These are phyloP conservation scores for Glaucomys volans DNA, from an alignment of 2,113 vertebrate genomes.

Conservation along the genomic window DNA sequence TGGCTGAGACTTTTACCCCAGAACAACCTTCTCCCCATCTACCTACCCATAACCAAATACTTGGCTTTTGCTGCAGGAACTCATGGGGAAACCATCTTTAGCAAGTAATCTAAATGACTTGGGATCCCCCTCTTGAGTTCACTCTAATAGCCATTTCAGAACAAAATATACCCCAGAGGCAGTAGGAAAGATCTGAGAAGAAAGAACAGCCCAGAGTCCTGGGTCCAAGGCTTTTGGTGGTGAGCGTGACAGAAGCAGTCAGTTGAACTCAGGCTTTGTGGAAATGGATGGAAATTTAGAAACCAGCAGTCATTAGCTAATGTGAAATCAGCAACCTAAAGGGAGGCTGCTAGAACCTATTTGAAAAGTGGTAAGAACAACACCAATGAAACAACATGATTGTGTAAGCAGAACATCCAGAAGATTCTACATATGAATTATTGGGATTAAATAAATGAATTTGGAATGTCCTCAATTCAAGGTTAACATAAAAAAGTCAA, in stretches of 20 bases:
- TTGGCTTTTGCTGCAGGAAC: not conserved
- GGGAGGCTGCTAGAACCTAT: not conserved
- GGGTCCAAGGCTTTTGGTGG: not conserved
- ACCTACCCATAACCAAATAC: fast-evolving
- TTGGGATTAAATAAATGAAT: constrained; percentile 1
- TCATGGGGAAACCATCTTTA: fast-evolving
- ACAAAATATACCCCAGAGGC: not conserved
- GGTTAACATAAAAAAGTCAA: not conserved
- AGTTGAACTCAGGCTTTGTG: not conserved
- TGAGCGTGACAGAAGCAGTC: not conserved
- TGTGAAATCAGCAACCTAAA: not conserved
- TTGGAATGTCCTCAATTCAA: constrained; percentile 12
- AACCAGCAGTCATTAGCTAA: not conserved
- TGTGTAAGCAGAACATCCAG: not conserved
- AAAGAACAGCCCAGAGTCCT: not conserved
- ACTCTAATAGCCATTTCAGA: not conserved
- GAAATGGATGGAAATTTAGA: not conserved
- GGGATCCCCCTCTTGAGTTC: not conserved
- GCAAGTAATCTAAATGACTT: not conserved
- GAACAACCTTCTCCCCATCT: not conserved
- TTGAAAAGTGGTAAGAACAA: not conserved
- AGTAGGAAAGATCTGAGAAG: not conserved
- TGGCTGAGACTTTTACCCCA: not conserved
- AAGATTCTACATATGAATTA: not conserved
- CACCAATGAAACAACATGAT: not conserved